phyloP scores from a whole-genome alignment of 2,797 vertebrate species.

The Sternotherus odoratus region DNA sequence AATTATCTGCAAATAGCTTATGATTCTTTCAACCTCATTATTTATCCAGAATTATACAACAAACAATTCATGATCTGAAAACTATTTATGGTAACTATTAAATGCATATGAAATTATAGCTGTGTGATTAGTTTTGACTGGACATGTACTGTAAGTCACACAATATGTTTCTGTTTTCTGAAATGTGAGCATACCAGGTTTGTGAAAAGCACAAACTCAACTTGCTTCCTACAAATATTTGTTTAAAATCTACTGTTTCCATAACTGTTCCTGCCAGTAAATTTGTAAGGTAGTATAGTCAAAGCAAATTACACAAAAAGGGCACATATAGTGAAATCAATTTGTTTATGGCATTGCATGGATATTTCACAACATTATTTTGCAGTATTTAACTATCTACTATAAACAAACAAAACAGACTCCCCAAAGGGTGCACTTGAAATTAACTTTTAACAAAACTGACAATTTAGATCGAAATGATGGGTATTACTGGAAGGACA shows the following conservation, averaged over 20 bases:
- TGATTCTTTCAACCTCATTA: background rate
- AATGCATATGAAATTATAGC: background rate
- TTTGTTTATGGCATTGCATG: background rate
- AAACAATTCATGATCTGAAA: background rate
- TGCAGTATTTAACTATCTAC: background rate
- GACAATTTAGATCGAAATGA: background rate
- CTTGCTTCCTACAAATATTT: background rate
- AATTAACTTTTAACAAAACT: background rate
- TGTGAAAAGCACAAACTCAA: background rate
- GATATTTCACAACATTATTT: background rate
- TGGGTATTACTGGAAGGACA: background rate
- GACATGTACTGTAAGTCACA: background rate
- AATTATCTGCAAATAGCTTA: background rate
- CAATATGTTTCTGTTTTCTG: background rate
- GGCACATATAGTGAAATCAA: accelerated
- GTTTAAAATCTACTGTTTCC: background rate
- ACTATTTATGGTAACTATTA: background rate
- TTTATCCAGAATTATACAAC: background rate
- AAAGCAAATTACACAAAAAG: background rate
- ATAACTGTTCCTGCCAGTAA: background rate
- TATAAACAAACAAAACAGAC: background rate
- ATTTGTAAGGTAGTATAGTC: background rate
- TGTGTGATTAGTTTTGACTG: background rate
- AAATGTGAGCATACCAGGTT: background rate
- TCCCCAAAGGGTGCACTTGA: background rate